These are phyloP conservation scores for Genyomyrus donnyi DNA, from an alignment of 2,113 vertebrate species.

Conservation along the genomic window DNA sequence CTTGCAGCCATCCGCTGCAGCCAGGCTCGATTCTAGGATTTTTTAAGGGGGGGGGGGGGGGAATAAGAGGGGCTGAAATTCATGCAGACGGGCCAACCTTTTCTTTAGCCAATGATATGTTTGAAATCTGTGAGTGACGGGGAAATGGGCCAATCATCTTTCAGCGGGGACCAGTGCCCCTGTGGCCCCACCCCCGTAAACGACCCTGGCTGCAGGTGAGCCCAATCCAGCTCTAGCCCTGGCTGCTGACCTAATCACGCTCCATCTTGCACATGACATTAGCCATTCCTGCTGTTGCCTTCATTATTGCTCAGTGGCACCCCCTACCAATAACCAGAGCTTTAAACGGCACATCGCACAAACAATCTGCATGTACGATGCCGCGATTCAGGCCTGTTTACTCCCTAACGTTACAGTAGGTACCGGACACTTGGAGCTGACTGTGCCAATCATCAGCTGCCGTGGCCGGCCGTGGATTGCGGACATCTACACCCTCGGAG, in stretches of 20 bases:
- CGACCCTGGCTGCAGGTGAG: conserved; percentile 11
- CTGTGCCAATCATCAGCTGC: background rate
- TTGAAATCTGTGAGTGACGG: no score
- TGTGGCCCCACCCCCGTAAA: background rate
- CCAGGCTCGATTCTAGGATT: no score
- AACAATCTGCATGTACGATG: background rate
- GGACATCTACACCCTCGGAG: background rate
- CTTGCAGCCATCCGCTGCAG: background rate
- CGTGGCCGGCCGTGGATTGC: background rate
- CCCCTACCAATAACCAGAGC: background rate
- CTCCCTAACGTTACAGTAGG: background rate
- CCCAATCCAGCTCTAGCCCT: conserved; percentile 26
- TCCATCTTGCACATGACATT: conserved; percentile 16
- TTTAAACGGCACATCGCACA: background rate
- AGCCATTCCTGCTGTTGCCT: background rate
- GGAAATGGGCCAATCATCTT: no score
- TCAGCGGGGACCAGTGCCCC: no score
- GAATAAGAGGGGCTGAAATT: no score
- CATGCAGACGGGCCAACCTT: no score
- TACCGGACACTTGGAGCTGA: background rate
- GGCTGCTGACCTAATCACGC: conserved; percentile 20
- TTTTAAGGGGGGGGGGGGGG: no score
- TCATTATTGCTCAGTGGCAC: background rate
- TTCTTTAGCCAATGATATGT: no score
- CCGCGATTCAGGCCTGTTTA: background rate